These are phyloP conservation scores for Aix galericulata DNA, from an alignment of 2,113 vertebrate species.

Conservation along the genomic window DNA sequence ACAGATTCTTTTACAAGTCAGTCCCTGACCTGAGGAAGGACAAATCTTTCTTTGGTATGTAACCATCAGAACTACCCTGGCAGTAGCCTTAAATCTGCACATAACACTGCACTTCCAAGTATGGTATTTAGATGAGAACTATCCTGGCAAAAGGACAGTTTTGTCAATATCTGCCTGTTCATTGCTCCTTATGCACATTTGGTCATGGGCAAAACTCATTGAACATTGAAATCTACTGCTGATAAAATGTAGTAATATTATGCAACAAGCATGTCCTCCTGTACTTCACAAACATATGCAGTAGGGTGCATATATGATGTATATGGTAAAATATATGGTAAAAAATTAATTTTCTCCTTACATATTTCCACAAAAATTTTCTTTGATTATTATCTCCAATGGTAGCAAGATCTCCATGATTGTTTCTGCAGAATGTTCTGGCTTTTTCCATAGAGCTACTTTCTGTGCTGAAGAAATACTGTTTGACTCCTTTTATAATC, in stretches of 20 bases:
- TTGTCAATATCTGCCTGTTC: not conserved
- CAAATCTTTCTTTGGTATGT: not conserved
- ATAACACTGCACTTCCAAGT: not conserved
- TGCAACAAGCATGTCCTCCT: not conserved
- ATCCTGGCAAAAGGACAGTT: not conserved
- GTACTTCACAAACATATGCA: not conserved
- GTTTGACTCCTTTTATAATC: constrained; percentile 84
- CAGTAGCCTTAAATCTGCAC: not conserved
- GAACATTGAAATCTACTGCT: not conserved
- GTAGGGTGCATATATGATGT: not conserved
- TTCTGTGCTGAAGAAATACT: constrained; percentile 86
- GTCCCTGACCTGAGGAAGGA: not conserved
- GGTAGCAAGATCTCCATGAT: constrained; percentile 84
- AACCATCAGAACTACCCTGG: not conserved
- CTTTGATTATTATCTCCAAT: constrained; percentile 84
- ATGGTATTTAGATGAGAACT: not conserved
- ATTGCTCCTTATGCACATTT: not conserved
- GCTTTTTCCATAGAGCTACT: constrained; percentile 82
- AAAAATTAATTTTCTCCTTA: constrained; percentile 65
- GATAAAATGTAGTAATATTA: not conserved
- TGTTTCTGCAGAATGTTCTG: constrained; percentile 83
- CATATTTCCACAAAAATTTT: constrained; percentile 89
- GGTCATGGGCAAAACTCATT: not conserved
- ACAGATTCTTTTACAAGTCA: not conserved
- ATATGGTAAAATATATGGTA: not conserved